phyloP scores from a whole-genome alignment of 2,113 vertebrate species.

The Coturnix japonica region DNA sequence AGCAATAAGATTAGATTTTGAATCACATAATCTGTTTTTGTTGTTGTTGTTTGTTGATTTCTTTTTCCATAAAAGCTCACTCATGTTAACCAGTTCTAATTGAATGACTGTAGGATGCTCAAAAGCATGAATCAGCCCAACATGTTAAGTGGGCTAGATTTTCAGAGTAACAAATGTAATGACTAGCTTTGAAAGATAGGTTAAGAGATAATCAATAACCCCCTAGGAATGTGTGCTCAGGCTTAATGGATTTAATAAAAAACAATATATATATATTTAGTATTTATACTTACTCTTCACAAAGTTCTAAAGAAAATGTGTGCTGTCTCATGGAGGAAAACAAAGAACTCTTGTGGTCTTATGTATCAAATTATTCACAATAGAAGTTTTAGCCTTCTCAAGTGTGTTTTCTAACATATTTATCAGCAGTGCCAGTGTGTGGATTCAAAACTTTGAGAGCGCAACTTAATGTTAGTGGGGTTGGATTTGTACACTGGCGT shows the following conservation, averaged over 20 bases:
- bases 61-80: constrained; percentile 1
- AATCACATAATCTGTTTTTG: neutral
- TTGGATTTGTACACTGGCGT: neutral
- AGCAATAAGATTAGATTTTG: constrained; percentile 38
- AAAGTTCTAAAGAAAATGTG: neutral
- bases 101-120: neutral
- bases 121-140: neutral
- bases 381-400: neutral
- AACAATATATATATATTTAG: neutral
- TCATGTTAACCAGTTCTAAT: constrained; percentile 20
- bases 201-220: constrained; percentile 46
- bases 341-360: neutral
- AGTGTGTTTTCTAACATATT: neutral
- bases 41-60: accelerated
- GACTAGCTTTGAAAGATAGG: constrained; percentile 14
- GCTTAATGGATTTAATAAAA: constrained; percentile 29
- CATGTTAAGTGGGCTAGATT: neutral
- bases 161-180: constrained; percentile 16
- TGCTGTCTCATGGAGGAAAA: neutral
- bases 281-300: neutral
- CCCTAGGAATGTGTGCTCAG: neutral
- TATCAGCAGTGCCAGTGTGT: neutral
- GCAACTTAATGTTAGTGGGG: neutral
- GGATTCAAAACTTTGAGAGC: neutral
- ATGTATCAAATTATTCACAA: neutral